phyloP scores from a whole-genome alignment of 1,140 invertebrate genomes.

The Globodera rostochiensis region DNA sequence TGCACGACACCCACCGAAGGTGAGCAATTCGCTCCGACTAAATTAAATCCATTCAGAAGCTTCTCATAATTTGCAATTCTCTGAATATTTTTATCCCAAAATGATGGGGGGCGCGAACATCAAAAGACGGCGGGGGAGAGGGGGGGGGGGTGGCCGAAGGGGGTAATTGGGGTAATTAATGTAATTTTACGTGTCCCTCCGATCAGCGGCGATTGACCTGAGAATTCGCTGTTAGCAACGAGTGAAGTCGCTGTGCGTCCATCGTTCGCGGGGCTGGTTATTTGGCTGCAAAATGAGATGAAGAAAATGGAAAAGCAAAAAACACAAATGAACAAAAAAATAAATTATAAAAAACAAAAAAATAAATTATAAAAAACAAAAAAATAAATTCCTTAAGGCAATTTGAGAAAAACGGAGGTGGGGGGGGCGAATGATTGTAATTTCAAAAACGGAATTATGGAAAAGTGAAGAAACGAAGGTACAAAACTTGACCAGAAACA shows the following conservation, averaged over 20 bases:
- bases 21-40: constrained; percentile 3
- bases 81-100: neutral
- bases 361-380: too few relatives aligned
- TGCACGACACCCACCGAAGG: neutral
- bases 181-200: too few relatives aligned
- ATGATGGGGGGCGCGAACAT: neutral
- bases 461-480: too few relatives aligned
- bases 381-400: neutral
- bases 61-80: neutral
- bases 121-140: neutral
- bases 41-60: neutral
- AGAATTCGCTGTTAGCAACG: neutral
- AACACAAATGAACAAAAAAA: constrained; percentile 2
- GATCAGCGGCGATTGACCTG: neutral
- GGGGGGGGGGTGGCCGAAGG: neutral
- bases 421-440: neutral
- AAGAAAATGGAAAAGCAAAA: neutral
- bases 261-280: constrained; percentile 20
- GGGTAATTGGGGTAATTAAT: neutral
- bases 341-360: too few relatives aligned
- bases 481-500: too few relatives aligned
- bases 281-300: constrained; percentile 19
- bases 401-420: neutral
- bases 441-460: neutral
- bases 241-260: neutral